Evolutionary conservation across 2,797 vertebrate genomes (phyloP).

Genomic region (Syndactyla subalaris): DNA sequence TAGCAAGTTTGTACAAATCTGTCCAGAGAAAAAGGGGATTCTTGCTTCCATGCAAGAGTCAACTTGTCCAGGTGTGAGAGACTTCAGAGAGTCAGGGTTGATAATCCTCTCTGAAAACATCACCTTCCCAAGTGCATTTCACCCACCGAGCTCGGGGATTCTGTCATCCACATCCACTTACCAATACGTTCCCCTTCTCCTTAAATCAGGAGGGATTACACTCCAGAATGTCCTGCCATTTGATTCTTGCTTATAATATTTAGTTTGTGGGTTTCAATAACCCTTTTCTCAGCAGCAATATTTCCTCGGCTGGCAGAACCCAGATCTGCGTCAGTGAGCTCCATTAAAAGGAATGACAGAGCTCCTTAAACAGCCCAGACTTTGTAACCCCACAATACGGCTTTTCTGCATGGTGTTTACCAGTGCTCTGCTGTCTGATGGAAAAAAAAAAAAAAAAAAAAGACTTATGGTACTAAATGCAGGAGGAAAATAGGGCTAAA

Average conservation of each 20-base stretch:
- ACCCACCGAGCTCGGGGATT: neutral
- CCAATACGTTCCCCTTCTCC: neutral
- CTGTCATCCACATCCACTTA: conserved; percentile 4
- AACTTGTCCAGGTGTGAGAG: conserved; percentile 71
- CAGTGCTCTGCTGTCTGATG: conserved; percentile 58
- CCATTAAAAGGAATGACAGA: conserved; percentile 68
- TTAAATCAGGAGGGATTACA: conserved; percentile 39
- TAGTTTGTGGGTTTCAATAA: conserved; percentile 68
- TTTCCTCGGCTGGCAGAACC: conserved; percentile 68
- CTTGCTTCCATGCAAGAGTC: conserved; percentile 81
- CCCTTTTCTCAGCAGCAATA: conserved; percentile 65
- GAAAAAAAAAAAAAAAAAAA: neutral
- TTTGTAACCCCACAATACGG: conserved; percentile 67
- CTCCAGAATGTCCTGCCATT: conserved; percentile 46
- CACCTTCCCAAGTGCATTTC: neutral
- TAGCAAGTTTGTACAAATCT: conserved; percentile 92
- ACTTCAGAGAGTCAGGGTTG: conserved; percentile 28
- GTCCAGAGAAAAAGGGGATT: conserved; percentile 83
- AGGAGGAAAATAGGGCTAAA: conserved; percentile 43
- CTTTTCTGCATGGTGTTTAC: conserved; percentile 67
- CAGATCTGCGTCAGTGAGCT: conserved; percentile 68
- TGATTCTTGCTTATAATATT: conserved; percentile 67
- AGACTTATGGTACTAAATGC: conserved; percentile 31
- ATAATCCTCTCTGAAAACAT: conserved; percentile 33
- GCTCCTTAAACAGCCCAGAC: conserved; percentile 66